Conservation (phyloP, 2,797 vertebrate genomes). For the Ceyx erithaca region DNA sequence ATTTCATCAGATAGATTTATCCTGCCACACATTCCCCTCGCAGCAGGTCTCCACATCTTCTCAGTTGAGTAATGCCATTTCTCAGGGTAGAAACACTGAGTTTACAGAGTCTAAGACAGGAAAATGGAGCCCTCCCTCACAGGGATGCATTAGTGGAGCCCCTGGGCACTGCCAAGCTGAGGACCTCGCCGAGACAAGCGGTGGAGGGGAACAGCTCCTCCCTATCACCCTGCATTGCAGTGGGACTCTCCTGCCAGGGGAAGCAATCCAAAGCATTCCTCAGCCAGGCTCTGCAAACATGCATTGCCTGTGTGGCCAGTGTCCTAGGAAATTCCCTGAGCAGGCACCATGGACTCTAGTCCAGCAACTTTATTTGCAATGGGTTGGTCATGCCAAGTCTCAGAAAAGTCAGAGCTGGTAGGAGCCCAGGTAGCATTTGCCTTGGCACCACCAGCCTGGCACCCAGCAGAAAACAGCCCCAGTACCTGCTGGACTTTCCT, state of each 20-base stretch:
- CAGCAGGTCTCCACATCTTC: neutral
- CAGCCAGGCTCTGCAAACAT: neutral
- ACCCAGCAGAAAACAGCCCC: neutral
- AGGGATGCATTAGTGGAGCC: neutral
- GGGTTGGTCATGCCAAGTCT: accelerated
- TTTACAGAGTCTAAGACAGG: neutral
- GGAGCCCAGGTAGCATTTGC: neutral
- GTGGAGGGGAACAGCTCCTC: neutral
- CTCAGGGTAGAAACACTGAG: neutral
- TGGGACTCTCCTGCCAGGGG: neutral
- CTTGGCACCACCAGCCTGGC: neutral
- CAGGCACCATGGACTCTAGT: neutral
- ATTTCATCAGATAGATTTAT: neutral
- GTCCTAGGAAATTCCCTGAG: neutral
- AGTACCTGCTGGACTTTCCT: neutral
- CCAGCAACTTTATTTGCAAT: neutral
- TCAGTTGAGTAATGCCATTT: neutral
- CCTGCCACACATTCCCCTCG: neutral
- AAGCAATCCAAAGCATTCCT: neutral
- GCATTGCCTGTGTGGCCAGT: accelerated
- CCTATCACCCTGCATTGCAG: neutral
- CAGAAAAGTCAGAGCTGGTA: neutral
- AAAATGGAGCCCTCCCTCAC: neutral
- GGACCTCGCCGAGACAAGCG: neutral
- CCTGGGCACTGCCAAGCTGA: neutral